Percentiles rank a stretch among this genome's conserved stretches.
Conservation (phyloP, 1,140 invertebrate species). For the Drosophila nebulosa region DNA sequence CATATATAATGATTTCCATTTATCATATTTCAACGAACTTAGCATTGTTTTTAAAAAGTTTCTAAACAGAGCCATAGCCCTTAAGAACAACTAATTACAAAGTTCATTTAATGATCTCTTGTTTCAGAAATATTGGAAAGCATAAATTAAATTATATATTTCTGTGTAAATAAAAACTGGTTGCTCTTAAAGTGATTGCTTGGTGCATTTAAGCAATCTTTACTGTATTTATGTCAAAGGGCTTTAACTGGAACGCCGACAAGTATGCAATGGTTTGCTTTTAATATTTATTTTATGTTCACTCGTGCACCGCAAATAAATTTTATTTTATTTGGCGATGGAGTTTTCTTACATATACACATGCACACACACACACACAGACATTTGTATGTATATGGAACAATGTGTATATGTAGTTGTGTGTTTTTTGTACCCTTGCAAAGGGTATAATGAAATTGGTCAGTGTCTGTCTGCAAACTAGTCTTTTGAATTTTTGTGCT, state of each 20-base stretch:
- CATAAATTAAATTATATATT: neutral
- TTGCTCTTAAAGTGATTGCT: too few relatives aligned
- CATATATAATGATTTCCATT: neutral
- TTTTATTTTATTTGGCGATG: slow-evolving; percentile 69
- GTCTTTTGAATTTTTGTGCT: slow-evolving; percentile 24
- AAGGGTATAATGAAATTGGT: too few relatives aligned
- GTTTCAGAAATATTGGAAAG: too few relatives aligned
- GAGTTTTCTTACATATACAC: slow-evolving; percentile 25
- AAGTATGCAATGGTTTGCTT: slow-evolving; percentile 45
- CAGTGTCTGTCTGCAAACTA: too few relatives aligned
- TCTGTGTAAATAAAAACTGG: too few relatives aligned
- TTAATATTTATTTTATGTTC: slow-evolving; percentile 46
- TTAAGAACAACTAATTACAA: too few relatives aligned
- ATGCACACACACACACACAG: neutral
- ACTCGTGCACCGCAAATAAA: slow-evolving; percentile 55
- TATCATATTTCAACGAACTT: too few relatives aligned
- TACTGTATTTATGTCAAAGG: slow-evolving; percentile 38
- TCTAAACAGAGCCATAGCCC: too few relatives aligned
- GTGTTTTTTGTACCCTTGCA: too few relatives aligned
- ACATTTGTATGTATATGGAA: too few relatives aligned
- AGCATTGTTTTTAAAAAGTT: too few relatives aligned
- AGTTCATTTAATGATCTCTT: too few relatives aligned
- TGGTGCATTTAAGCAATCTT: slow-evolving; percentile 33
- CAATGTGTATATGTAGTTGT: neutral
- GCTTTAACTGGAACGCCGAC: slow-evolving; percentile 43